phyloP scores from a whole-genome alignment of 1,140 invertebrate genomes.

The Papilio machaon region DNA sequence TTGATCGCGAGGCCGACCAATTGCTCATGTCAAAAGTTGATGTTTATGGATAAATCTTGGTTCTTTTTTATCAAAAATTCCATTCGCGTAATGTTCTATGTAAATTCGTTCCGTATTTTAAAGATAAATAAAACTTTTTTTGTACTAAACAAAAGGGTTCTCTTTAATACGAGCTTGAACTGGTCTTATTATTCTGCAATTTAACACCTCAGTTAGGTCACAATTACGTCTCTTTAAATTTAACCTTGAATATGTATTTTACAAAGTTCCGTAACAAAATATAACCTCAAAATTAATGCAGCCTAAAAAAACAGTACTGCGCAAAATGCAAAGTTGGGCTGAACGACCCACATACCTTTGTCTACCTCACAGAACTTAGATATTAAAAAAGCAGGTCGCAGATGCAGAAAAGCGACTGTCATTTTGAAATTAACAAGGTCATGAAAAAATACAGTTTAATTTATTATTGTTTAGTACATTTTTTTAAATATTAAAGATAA shows the following conservation, averaged over 20 bases:
- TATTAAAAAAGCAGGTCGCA: not conserved
- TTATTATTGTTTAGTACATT: not conserved
- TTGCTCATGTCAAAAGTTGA: slow-evolving; percentile 3
- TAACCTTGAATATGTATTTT: not conserved
- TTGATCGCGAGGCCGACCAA: not conserved
- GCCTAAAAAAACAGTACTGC: slow-evolving; percentile 4
- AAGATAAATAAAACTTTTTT: not conserved
- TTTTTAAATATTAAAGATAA: too few relatives aligned
- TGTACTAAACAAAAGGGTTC: not conserved
- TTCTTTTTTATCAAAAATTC: not conserved
- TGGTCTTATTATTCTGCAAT: too few relatives aligned
- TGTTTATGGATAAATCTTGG: not conserved
- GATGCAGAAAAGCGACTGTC: not conserved
- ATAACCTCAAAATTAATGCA: slow-evolving; percentile 13
- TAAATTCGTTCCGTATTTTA: not conserved
- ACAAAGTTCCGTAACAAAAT: not conserved
- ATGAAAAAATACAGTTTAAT: not conserved
- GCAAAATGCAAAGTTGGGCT: slow-evolving; percentile 17
- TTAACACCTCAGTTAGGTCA: not conserved
- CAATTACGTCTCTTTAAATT: not conserved
- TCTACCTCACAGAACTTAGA: slow-evolving; percentile 24
- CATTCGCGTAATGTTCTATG: not conserved
- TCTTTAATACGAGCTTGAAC: too few relatives aligned
- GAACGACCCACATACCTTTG: slow-evolving; percentile 33
- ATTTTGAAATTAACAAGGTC: not conserved